Conservation (phyloP, 2,113 vertebrate species). For the Vulpes ferrilata region DNA sequence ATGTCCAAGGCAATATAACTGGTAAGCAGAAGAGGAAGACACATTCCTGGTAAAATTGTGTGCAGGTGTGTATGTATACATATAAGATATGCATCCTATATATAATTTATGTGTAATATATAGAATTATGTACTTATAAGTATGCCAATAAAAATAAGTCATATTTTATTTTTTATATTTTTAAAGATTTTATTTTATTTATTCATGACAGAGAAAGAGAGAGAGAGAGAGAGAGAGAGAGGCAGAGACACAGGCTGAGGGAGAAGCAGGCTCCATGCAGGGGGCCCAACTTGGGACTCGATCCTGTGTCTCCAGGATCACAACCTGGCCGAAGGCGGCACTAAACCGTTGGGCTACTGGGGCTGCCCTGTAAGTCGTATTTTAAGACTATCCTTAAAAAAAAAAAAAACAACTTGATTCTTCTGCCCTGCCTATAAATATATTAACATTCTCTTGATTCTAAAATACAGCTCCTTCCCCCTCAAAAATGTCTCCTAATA, state of each 20-base stretch:
- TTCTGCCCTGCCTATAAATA: background rate
- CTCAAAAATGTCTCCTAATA: background rate
- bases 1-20: background rate
- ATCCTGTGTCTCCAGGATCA: too few species aligned
- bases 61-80: background rate
- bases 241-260: too few species aligned
- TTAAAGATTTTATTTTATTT: too few species aligned
- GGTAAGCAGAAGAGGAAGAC: background rate
- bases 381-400: background rate
- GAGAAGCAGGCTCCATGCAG: too few species aligned
- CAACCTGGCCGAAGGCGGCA: too few species aligned
- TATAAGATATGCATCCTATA: background rate
- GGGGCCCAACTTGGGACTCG: too few species aligned
- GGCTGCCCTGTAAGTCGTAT: background rate
- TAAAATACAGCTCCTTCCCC: background rate
- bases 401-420: background rate
- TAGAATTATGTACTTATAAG: background rate
- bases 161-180: background rate
- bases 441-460: background rate
- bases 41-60: background rate
- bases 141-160: slow-evolving; percentile 26
- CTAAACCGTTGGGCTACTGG: too few species aligned
- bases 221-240: too few species aligned
- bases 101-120: background rate
- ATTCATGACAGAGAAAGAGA: too few species aligned